phyloP scores from a whole-genome alignment of 2,113 vertebrate species.

The Climacteris rufus region DNA sequence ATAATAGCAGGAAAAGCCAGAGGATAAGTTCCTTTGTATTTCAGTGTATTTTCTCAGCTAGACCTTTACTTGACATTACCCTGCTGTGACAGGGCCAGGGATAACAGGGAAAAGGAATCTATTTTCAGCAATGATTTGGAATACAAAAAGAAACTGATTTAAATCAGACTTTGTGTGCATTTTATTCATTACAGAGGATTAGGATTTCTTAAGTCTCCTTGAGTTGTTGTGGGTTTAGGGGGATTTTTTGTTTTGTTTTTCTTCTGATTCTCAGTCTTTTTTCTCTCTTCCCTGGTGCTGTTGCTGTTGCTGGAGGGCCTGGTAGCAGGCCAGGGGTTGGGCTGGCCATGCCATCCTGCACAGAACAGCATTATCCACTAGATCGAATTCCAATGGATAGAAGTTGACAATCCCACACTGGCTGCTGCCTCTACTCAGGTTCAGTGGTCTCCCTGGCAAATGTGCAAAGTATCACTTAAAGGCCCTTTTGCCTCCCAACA shows the following conservation, averaged over 20 bases:
- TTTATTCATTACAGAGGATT: conserved; percentile 33
- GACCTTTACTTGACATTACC: conserved; percentile 57
- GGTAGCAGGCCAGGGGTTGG: neutral
- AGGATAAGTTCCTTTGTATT: conserved; percentile 62
- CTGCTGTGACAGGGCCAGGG: conserved; percentile 30
- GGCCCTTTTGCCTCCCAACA: neutral
- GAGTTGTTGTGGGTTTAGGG: neutral
- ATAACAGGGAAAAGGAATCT: conserved; percentile 16
- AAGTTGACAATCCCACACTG: neutral
- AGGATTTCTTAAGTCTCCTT: conserved; percentile 9
- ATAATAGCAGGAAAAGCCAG: conserved; percentile 59
- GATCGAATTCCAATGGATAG: neutral
- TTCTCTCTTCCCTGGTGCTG: neutral
- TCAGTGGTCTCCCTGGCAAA: neutral
- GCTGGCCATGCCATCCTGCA: neutral
- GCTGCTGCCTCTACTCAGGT: neutral
- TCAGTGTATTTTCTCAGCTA: conserved; percentile 46
- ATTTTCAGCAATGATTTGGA: conserved; percentile 31
- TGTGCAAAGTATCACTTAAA: neutral
- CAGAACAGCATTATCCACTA: neutral
- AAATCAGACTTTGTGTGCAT: conserved; percentile 10
- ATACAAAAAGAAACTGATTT: conserved; percentile 35
- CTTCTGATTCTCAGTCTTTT: neutral
- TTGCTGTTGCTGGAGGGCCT: neutral
- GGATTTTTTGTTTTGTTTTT: neutral